Conservation (phyloP, 2,888 invertebrate species). For the Buathra laborator region DNA sequence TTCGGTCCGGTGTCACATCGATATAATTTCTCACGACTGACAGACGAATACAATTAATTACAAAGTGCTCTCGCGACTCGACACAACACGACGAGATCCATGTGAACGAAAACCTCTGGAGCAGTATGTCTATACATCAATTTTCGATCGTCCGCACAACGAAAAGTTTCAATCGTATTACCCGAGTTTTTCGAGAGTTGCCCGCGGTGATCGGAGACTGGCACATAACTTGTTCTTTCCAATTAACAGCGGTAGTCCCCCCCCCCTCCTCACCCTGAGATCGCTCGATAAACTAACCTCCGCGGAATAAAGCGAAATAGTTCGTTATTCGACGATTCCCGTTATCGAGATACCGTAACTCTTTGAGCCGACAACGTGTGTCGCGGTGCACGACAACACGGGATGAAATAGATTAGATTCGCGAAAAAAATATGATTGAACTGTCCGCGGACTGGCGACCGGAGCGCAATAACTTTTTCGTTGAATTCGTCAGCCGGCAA, state of each 20-base stretch:
- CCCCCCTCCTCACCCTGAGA: not conserved
- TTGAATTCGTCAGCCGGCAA: not conserved
- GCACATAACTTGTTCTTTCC: not conserved
- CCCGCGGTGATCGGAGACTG: not conserved
- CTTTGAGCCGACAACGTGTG: not conserved
- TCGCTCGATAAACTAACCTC: not conserved
- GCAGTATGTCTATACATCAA: conserved; percentile 10
- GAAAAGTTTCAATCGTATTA: conserved; percentile 52
- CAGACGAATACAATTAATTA: conserved; percentile 1
- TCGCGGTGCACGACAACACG: not conserved
- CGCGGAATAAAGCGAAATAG: not conserved
- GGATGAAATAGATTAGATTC: not conserved
- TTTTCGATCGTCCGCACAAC: conserved; percentile 30
- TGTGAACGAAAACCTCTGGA: not conserved
- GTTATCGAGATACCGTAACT: not conserved
- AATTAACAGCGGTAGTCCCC: not conserved
- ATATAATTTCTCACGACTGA: not conserved
- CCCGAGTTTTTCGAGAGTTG: conserved; percentile 12
- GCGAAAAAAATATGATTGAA: conserved; percentile 1
- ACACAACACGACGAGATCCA: not conserved
- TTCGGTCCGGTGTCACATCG: too few relatives aligned
- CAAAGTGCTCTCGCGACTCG: not conserved
- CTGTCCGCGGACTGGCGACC: not conserved
- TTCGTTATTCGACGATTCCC: not conserved
- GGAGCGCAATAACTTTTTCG: not conserved